Evolutionary conservation across 2,888 invertebrate species (phyloP), one percentile per base, ranked within the genome.

Genomic region (Melipona bicolor): DNA sequence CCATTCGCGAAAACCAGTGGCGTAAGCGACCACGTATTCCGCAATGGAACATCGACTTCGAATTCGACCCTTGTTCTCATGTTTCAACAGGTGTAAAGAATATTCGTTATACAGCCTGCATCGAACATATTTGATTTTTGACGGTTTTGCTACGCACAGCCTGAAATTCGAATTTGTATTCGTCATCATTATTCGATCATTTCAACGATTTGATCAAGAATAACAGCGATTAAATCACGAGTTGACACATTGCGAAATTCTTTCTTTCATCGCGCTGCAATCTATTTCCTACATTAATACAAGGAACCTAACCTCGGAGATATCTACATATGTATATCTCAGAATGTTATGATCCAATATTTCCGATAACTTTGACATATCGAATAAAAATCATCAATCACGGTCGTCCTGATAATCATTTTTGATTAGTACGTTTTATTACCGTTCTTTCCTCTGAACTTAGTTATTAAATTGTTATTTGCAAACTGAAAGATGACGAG

Each of bases 1-100:
- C 94, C 93, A 92, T 91, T 88, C 89, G 91, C 87, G 87, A 90
- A 90, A 91, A 90, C 78, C 93, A 93, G 91, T 91, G 93, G 93
- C 93, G 93, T 92, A 94, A 89, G 78, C 79, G 82, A 56, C 68
- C 79, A 79, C 67, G 65, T 80, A 87, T 87, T 85, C 84, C 70
- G 50, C 36, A 49, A n/a, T 24, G 24, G 17, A 52, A 24, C 21
- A 68, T 69, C 75, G 19, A 15, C 56, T 59, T 36, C 32, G 17
- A 43, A 15, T 49, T 75, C 27, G 17, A 9, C 19, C 27, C 13
- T 11, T 6, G 21, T n/a, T 50, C 24, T 9, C 24, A 1, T 15
- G 2, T 19, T 32, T 5, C 27, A 19, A 43, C 59, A 21, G 6
- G 43, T 4, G 36, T 21, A 0, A 1, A 24, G n/a, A 43, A 56